Percentiles rank a stretch among this genome's conserved stretches.
phyloP scores from a whole-genome alignment of 2,888 invertebrate species.

The Acheta domesticus region DNA sequence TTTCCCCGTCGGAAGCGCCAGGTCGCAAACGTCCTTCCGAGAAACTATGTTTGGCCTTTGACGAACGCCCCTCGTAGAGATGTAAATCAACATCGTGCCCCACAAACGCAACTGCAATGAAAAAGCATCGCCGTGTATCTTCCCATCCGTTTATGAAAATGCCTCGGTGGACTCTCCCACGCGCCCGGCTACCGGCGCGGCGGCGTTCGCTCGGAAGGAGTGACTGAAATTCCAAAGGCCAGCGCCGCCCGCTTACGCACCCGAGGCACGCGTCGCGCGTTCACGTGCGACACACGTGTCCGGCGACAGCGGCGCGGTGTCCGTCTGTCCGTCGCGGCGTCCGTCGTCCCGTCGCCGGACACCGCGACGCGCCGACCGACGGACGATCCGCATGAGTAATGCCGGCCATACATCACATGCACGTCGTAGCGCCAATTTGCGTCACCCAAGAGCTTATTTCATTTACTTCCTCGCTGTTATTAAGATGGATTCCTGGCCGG shows the following conservation, averaged over 20 bases:
- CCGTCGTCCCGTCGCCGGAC: not conserved
- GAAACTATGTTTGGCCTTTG: not conserved
- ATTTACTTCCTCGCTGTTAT: slow-evolving; percentile 5
- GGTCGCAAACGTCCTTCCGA: too few relatives aligned
- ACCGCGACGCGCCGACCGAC: not conserved
- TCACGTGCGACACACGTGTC: slow-evolving; percentile 10
- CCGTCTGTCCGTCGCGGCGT: too few relatives aligned
- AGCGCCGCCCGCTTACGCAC: not conserved
- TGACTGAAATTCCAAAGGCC: too few relatives aligned
- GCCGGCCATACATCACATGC: not conserved
- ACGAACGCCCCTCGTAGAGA: not conserved
- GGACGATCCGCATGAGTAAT: not conserved
- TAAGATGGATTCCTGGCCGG: slow-evolving; percentile 18
- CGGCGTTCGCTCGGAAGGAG: not conserved
- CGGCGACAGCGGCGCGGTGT: not conserved
- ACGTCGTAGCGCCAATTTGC: slow-evolving; percentile 5
- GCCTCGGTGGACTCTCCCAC: not conserved
- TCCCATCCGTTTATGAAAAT: slow-evolving; percentile 5
- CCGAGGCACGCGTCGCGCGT: not conserved
- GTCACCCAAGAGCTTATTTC: not conserved
- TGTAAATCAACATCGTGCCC: not conserved
- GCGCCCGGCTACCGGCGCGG: not conserved
- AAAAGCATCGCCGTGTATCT: not conserved
- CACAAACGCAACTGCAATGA: not conserved
- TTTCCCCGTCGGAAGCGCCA: too few relatives aligned